A percentile compares a stretch with the other conserved stretches of the same genome.
Conservation (phyloP, 1,140 invertebrate genomes). For the Campodea augens region DNA sequence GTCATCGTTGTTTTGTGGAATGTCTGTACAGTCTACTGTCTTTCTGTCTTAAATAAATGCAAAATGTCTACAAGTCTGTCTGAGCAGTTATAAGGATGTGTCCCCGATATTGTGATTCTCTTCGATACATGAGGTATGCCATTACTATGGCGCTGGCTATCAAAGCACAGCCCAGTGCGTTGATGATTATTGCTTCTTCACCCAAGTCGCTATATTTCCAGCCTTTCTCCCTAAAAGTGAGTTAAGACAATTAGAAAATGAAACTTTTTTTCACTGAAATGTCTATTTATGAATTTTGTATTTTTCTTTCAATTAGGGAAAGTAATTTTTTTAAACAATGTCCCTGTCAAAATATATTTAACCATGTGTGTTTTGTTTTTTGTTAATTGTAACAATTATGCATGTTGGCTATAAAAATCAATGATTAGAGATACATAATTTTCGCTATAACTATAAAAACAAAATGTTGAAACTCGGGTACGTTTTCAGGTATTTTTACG, state of each 20-base stretch:
- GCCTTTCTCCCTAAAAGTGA: constrained; percentile 1
- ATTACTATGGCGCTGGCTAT: constrained; percentile 24
- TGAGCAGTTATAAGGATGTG: constrained; percentile 27
- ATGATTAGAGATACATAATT: too few relatives aligned
- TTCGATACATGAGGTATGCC: constrained; percentile 25
- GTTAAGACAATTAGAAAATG: background rate
- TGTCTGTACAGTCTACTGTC: too few relatives aligned
- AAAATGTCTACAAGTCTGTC: constrained; percentile 26
- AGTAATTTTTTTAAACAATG: too few relatives aligned
- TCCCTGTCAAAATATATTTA: too few relatives aligned
- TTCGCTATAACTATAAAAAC: too few relatives aligned
- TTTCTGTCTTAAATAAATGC: too few relatives aligned
- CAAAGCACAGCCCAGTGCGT: constrained; percentile 24
- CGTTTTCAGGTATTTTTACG: too few relatives aligned
- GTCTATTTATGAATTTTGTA: constrained; percentile 7
- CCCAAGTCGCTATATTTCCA: constrained; percentile 16
- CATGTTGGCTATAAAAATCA: too few relatives aligned
- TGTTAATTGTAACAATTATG: too few relatives aligned
- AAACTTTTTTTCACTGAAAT: constrained; percentile 1
- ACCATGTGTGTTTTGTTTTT: too few relatives aligned
- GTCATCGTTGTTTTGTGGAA: constrained; percentile 5
- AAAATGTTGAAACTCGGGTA: too few relatives aligned
- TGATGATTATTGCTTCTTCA: constrained; percentile 25
- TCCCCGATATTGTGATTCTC: constrained; percentile 25
- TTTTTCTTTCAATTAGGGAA: constrained; percentile 3